Base-by-base conservation (phyloP, 2,797 vertebrate species). In the Kryptolebias ocellatus region DNA sequence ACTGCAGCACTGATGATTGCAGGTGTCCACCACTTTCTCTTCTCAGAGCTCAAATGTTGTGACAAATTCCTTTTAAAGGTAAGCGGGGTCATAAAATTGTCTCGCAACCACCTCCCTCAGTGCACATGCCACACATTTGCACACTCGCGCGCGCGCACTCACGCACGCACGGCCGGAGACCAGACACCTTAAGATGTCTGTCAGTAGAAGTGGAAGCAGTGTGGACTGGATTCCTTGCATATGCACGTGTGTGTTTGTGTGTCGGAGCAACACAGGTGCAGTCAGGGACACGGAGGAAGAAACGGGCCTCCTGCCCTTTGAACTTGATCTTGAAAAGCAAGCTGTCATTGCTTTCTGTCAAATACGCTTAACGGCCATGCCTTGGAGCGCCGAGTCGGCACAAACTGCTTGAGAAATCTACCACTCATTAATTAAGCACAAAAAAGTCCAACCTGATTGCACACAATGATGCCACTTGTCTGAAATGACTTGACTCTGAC, bases 251-350 rank as follows among this genome's bases (percentile, higher is more conserved):
- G 60, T 56, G 61, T 55, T 67, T 44, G 74, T 31, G 72, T 51
- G 64, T 18, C 15, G 16, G 49, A 74, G 84, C 68, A 77, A 80
- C 88, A 84, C 92, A 94, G 92, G 93, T 93, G 94, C 92, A 85
- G 85, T 88, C 87, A 92, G 90, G 92, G 92, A 91, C 90, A 83
- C 83, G 5, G 74, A 78, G 72, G 76, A 70, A 84, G 84, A 84
- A 90, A 84, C 76, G 50, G 68, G 74, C 72, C 86, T 89, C 83
- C 88, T 88, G 83, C 77, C 84, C 90, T 93, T 92, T 93, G 91
- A 93, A 93, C 92, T 90, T 91, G 88, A 92, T 86, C 90, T 88
- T 90, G 83, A 92, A 93, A 93, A 90, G 86, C 84, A 89, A 88
- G 82, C 84, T 79, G 79, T 90, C 84, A 86, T 83, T 72, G 72